A percentile compares a stretch with the other conserved stretches of the same genome.
phyloP scores from a whole-genome alignment of 1,140 invertebrate genomes.

The Onthophagus taurus region DNA sequence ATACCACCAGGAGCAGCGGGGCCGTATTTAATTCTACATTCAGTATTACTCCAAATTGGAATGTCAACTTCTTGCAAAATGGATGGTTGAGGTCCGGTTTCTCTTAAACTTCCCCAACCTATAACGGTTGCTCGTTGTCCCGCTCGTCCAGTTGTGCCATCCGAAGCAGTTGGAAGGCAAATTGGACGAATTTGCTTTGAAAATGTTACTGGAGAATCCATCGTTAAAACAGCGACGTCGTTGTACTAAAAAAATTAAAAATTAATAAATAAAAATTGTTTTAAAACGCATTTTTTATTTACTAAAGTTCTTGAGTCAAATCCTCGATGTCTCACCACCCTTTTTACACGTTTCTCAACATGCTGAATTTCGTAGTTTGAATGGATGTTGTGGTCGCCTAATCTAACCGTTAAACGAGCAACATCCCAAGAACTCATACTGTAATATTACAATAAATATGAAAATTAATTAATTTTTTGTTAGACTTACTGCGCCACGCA shows the following conservation, averaged over 20 bases:
- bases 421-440: slow-evolving; percentile 86
- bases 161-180: slow-evolving; percentile 60
- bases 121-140: slow-evolving; percentile 69
- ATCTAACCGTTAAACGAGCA: slow-evolving; percentile 62
- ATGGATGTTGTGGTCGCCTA: slow-evolving; percentile 77
- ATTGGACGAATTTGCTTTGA: slow-evolving; percentile 68
- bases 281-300: slow-evolving; percentile 20
- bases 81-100: slow-evolving; percentile 71
- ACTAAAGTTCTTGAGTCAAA: slow-evolving; percentile 76
- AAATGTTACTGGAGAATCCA: slow-evolving; percentile 68
- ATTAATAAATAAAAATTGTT: slow-evolving; percentile 7
- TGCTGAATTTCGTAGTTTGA: slow-evolving; percentile 61
- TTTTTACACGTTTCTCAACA: slow-evolving; percentile 64
- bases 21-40: slow-evolving; percentile 75
- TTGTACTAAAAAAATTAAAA: slow-evolving; percentile 65
- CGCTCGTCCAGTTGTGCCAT: slow-evolving; percentile 44
- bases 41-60: slow-evolving; percentile 70
- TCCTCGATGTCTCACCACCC: slow-evolving; percentile 72
- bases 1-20: slow-evolving; percentile 77
- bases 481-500: slow-evolving; percentile 76
- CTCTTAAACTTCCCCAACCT: slow-evolving; percentile 73
- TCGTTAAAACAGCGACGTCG: slow-evolving; percentile 75
- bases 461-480: background rate
- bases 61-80: slow-evolving; percentile 75
- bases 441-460: slow-evolving; percentile 28